A percentile compares a stretch with the other conserved stretches of the same genome.
phyloP scores from a whole-genome alignment of 2,113 vertebrate genomes.

The Galemys pyrenaicus region DNA sequence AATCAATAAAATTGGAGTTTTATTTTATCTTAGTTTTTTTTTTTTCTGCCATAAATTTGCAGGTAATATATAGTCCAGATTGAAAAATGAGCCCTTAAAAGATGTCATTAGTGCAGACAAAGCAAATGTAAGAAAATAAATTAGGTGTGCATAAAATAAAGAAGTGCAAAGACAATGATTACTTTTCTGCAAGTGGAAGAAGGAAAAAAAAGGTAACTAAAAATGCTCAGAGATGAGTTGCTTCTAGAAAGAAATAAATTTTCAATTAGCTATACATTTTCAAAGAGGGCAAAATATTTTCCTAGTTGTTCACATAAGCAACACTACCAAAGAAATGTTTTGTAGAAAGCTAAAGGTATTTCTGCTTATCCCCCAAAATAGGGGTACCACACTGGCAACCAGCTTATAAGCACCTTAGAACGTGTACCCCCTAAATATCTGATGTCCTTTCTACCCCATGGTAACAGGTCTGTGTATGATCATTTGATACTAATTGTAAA shows the following conservation, averaged over 20 bases:
- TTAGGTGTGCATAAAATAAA: not conserved
- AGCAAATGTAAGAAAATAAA: slow-evolving; percentile 5
- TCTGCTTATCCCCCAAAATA: not conserved
- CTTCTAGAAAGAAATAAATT: not conserved
- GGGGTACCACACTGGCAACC: fast-evolving
- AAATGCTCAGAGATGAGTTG: slow-evolving; percentile 47
- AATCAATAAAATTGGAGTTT: not conserved
- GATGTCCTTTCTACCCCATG: too few species aligned
- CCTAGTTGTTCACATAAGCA: slow-evolving; percentile 10
- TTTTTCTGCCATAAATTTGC: not conserved
- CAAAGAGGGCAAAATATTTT: slow-evolving; percentile 42
- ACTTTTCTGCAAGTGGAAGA: not conserved
- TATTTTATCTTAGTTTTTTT: not conserved
- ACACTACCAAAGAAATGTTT: not conserved
- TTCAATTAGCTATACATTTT: not conserved
- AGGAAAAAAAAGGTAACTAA: not conserved
- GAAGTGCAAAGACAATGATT: not conserved
- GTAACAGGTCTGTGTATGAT: not conserved
- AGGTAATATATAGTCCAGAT: not conserved
- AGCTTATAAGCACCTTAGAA: not conserved
- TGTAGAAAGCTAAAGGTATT: fast-evolving
- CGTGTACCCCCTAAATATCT: not conserved
- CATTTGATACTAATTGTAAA: not conserved
- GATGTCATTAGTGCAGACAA: not conserved
- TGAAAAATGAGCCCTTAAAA: not conserved